Percentiles rank a stretch among this genome's conserved stretches.
Evolutionary conservation across 2,888 invertebrate genomes (phyloP).

Genomic region (Andrena marginata): DNA sequence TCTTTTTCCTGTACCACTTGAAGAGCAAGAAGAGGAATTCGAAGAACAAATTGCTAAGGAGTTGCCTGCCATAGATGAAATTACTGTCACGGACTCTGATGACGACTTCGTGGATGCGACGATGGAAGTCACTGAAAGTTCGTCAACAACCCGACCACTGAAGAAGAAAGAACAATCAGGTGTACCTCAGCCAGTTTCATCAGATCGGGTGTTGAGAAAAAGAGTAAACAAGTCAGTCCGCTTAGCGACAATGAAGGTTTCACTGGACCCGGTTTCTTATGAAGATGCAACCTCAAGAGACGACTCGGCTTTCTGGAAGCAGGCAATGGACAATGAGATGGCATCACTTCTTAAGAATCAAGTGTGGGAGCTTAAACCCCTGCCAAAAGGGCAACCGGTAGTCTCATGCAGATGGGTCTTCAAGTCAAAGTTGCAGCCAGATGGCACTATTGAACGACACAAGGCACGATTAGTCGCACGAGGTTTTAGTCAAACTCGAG

Average conservation of each 20-base stretch:
- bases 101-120: neutral
- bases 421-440: conserved; percentile 32
- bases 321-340: conserved; percentile 29
- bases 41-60: neutral
- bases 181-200: neutral
- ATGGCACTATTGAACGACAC: conserved; percentile 23
- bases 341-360: conserved; percentile 15
- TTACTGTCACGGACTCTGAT: neutral
- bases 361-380: conserved; percentile 2
- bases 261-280: conserved; percentile 21
- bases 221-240: neutral
- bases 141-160: neutral
- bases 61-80: neutral
- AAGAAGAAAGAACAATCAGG: neutral
- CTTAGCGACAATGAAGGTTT: neutral
- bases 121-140: neutral
- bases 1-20: conserved; percentile 10
- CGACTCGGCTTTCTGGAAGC: conserved; percentile 12
- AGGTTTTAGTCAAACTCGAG: conserved; percentile 24
- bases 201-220: conserved; percentile 23
- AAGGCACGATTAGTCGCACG: conserved; percentile 21
- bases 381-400: conserved; percentile 28
- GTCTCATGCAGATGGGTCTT: conserved; percentile 29
- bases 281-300: conserved; percentile 34
- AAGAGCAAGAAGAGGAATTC: conserved; percentile 11